Evolutionary conservation across 2,113 vertebrate species (phyloP).

Genomic region (Poicephalus gulielmi): DNA sequence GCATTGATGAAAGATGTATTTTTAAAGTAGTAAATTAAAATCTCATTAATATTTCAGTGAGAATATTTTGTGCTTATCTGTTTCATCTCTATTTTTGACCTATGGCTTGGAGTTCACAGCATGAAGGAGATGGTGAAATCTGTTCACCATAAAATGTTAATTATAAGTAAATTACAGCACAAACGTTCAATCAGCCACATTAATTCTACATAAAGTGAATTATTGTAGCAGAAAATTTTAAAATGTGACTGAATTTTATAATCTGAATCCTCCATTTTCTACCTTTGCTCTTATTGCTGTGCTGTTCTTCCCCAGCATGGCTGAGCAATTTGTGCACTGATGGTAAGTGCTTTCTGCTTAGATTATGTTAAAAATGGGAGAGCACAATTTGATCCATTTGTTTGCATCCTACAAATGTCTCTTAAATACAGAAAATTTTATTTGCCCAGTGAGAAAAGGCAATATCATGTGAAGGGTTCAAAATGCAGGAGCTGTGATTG

Average conservation of each 20-base stretch:
- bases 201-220: constrained; percentile 88
- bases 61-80: constrained; percentile 83
- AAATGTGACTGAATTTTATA: constrained; percentile 87
- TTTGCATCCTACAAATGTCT: not conserved
- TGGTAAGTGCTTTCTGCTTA: not conserved
- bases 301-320: constrained; percentile 36
- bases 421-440: not conserved
- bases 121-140: constrained; percentile 82
- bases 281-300: constrained; percentile 36
- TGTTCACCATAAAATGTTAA: constrained; percentile 87
- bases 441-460: not conserved
- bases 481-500: not conserved
- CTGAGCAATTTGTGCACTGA: not conserved
- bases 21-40: constrained; percentile 86
- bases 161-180: constrained; percentile 88
- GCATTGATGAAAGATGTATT: constrained; percentile 81
- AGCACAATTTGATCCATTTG: not conserved
- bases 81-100: constrained; percentile 86
- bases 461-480: fast-evolving
- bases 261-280: constrained; percentile 69
- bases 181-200: constrained; percentile 85
- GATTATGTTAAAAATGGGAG: constrained; percentile 8
- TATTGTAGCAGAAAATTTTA: constrained; percentile 88
- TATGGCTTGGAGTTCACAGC: constrained; percentile 85
- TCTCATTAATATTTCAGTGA: constrained; percentile 83